These are phyloP conservation scores for Equus quagga DNA, from an alignment of 2,113 vertebrate genomes.

Conservation along the genomic window DNA sequence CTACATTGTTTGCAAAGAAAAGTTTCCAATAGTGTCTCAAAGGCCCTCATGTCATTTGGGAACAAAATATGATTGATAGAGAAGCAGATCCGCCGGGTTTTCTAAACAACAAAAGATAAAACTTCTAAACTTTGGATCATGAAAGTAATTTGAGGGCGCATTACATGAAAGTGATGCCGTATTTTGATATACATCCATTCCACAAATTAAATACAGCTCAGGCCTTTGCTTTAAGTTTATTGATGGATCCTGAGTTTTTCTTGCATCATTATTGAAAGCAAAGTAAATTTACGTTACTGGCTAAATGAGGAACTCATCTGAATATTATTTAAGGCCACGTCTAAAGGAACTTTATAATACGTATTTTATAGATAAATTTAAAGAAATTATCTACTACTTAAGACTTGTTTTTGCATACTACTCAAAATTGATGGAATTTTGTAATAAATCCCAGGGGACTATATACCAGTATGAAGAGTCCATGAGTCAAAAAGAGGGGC, in stretches of 20 bases:
- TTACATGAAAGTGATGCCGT: fast-evolving
- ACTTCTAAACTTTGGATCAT: too few relatives aligned
- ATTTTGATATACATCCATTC: neutral
- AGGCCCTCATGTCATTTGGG: fast-evolving
- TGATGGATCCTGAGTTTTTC: neutral
- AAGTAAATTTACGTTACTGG: neutral
- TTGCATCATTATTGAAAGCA: neutral
- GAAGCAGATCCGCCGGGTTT: neutral
- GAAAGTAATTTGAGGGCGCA: neutral
- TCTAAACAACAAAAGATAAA: neutral
- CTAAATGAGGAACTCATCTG: neutral
- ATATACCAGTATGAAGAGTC: fast-evolving
- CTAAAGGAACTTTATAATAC: neutral
- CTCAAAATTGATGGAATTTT: neutral
- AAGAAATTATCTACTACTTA: neutral
- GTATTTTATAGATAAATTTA: neutral
- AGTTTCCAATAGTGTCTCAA: neutral
- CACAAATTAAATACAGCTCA: too few relatives aligned
- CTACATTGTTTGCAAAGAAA: too few relatives aligned
- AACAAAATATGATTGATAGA: neutral
- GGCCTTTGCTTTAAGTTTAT: neutral
- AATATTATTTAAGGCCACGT: too few relatives aligned
- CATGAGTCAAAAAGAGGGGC: neutral
- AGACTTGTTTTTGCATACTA: neutral
- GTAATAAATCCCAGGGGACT: neutral